These are phyloP conservation scores for Semibalanus balanoides DNA, from an alignment of 1,140 invertebrate genomes.

Conservation along the genomic window DNA sequence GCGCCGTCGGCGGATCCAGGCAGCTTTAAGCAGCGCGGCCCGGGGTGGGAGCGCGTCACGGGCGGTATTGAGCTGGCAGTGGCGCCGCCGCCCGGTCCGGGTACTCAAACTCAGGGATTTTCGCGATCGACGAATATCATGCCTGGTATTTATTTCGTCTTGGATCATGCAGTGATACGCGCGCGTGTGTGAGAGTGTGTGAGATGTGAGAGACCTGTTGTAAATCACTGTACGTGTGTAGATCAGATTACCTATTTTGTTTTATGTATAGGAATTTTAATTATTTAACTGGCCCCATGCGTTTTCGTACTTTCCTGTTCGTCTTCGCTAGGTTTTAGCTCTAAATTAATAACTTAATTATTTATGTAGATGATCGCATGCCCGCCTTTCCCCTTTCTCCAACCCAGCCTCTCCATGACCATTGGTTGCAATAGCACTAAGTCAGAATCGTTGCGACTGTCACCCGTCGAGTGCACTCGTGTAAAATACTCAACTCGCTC, in stretches of 20 bases:
- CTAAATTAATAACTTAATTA: not conserved
- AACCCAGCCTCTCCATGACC: not conserved
- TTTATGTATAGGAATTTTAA: conserved; percentile 1
- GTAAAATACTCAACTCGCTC: not conserved
- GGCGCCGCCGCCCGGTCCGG: not conserved
- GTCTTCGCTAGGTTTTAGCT: not conserved
- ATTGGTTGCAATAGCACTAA: not conserved
- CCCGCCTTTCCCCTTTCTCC: not conserved
- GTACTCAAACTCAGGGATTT: not conserved
- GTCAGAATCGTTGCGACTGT: not conserved
- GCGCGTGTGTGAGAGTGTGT: too few relatives aligned
- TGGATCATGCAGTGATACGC: not conserved
- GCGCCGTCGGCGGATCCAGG: not conserved
- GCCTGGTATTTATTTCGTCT: conserved; percentile 2
- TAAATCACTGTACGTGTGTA: not conserved
- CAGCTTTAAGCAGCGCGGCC: not conserved
- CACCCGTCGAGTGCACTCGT: not conserved
- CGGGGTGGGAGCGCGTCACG: too few relatives aligned
- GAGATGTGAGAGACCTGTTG: not conserved
- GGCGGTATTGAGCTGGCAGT: too few relatives aligned
- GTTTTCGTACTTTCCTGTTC: not conserved
- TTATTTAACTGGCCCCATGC: not conserved
- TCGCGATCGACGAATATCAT: not conserved
- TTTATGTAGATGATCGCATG: not conserved
- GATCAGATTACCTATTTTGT: not conserved